These are phyloP conservation scores for Drosophila suboccidentalis DNA, from an alignment of 2,888 invertebrate species.

Conservation along the genomic window DNA sequence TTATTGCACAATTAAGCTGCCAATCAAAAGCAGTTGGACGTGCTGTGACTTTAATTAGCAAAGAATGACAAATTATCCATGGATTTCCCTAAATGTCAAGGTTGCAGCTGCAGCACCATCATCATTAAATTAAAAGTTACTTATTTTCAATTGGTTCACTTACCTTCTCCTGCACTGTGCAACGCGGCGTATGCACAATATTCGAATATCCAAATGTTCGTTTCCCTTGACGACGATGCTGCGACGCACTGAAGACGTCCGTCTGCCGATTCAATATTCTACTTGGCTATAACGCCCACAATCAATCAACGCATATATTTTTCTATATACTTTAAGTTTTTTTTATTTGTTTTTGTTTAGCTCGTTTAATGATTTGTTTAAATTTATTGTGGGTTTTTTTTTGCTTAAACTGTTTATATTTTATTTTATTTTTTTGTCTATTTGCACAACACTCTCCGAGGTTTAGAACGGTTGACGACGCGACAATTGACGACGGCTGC, in stretches of 20 bases:
- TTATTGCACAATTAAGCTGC: constrained; percentile 72
- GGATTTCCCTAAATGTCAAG: constrained; percentile 67
- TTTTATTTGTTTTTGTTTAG: constrained; percentile 16
- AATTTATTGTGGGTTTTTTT: constrained; percentile 56
- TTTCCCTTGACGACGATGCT: constrained; percentile 14
- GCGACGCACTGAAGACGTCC: constrained; percentile 17
- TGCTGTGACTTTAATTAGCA: constrained; percentile 71
- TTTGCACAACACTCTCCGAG: constrained; percentile 75
- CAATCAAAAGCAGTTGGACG: constrained; percentile 66
- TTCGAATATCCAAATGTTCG: constrained; percentile 34
- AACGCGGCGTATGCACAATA: constrained; percentile 59
- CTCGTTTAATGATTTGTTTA: constrained; percentile 30
- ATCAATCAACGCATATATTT: constrained; percentile 54
- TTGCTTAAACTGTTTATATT: constrained; percentile 24
- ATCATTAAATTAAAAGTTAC: neutral
- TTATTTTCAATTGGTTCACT: constrained; percentile 37
- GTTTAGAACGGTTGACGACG: constrained; percentile 49
- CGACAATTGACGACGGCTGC: constrained; percentile 63
- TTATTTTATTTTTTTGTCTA: constrained; percentile 32
- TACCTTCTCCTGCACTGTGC: constrained; percentile 45
- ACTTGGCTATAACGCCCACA: constrained; percentile 63
- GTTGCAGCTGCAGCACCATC: constrained; percentile 39
- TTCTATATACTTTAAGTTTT: constrained; percentile 29
- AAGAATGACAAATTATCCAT: constrained; percentile 65
- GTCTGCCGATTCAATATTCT: constrained; percentile 38